phyloP scores from a whole-genome alignment of 2,113 vertebrate genomes.

The Spea multiplicata region DNA sequence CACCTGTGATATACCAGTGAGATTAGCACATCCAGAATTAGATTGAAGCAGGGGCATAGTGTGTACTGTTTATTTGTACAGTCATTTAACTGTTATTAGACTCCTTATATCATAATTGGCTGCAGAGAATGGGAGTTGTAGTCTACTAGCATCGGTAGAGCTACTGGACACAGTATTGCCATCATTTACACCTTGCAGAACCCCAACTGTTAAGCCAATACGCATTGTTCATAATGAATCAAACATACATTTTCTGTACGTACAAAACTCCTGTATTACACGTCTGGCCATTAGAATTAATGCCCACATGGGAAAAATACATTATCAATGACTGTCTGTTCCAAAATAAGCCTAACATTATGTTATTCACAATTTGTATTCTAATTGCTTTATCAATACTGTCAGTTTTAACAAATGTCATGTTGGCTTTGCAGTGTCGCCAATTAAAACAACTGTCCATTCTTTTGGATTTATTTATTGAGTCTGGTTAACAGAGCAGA shows the following conservation, averaged over 20 bases:
- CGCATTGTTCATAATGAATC: no score
- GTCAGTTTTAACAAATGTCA: conserved; percentile 16
- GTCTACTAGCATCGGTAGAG: no score
- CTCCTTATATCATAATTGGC: no score
- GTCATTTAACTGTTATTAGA: no score
- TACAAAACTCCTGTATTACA: neutral
- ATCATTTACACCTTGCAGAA: no score
- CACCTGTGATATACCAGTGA: no score
- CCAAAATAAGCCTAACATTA: conserved; percentile 1
- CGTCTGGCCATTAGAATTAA: conserved; percentile 1
- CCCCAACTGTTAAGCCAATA: no score
- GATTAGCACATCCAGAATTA: no score
- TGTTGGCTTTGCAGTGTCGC: conserved; percentile 4
- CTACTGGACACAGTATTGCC: no score
- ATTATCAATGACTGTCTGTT: conserved; percentile 6
- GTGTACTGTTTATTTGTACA: no score
- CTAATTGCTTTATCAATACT: conserved; percentile 31
- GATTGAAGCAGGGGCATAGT: no score
- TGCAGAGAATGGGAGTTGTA: no score
- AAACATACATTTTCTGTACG: neutral
- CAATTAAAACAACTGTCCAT: conserved; percentile 13
- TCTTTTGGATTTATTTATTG: conserved; percentile 13
- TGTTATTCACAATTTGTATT: conserved; percentile 16
- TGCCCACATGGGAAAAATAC: neutral
- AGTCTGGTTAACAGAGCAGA: conserved; percentile 2